These are phyloP conservation scores for Synergus gifuensis DNA, from an alignment of 2,888 invertebrate species.

Conservation along the genomic window DNA sequence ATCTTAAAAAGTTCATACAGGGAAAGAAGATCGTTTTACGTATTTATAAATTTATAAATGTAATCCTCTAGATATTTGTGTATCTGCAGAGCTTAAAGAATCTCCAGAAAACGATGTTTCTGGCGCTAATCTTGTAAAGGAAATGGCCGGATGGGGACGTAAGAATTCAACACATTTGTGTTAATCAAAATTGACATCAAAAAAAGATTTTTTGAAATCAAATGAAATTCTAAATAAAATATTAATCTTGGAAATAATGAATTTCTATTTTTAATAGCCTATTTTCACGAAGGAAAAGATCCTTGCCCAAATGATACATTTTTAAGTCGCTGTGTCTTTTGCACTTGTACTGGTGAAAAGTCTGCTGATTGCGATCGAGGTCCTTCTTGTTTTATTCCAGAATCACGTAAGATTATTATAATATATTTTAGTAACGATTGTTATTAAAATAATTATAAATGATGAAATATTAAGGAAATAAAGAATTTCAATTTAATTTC, in stretches of 20 bases:
- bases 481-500: not conserved
- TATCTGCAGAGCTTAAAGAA: not conserved
- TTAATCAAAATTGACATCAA: not conserved
- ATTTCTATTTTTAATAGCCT: not conserved
- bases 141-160: not conserved
- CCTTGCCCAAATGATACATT: not conserved
- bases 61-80: not conserved
- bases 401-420: not conserved
- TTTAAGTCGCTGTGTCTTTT: not conserved
- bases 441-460: not conserved
- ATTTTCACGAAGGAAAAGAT: not conserved
- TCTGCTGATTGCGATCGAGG: not conserved
- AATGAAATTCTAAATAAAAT: not conserved
- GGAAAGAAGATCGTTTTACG: not conserved
- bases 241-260: not conserved
- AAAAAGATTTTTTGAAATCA: not conserved
- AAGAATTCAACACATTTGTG: not conserved
- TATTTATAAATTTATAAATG: not conserved
- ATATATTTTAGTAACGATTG: not conserved
- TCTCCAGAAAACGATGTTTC: not conserved
- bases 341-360: not conserved
- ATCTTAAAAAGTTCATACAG: not conserved
- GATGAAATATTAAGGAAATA: not conserved
- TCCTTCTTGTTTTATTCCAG: not conserved
- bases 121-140: not conserved